phyloP scores from a whole-genome alignment of 2,888 invertebrate genomes.

The Stegana nigrithorax region DNA sequence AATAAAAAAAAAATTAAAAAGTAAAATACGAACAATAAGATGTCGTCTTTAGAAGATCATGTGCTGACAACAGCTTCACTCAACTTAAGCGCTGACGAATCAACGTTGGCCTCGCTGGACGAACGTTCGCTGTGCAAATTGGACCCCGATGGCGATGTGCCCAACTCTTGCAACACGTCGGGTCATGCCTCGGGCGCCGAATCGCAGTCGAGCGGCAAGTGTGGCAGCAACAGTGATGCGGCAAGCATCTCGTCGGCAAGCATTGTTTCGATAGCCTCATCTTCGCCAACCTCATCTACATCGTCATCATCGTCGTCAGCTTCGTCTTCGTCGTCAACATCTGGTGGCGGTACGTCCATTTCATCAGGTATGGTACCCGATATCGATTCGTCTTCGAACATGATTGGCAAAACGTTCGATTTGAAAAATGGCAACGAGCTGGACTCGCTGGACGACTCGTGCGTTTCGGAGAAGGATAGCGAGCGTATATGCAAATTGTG shows the following conservation, averaged over 20 bases:
- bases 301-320: slow-evolving; percentile 25
- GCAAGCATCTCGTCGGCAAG: slow-evolving; percentile 45
- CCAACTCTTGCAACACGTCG: slow-evolving; percentile 32
- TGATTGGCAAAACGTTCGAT: slow-evolving; percentile 55
- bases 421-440: slow-evolving; percentile 58
- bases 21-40: too few species aligned
- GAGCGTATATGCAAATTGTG: slow-evolving; percentile 76
- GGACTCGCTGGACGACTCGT: slow-evolving; percentile 67
- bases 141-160: slow-evolving; percentile 24
- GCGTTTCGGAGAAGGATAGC: slow-evolving; percentile 59
- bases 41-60: slow-evolving; percentile 8
- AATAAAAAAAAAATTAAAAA: not conserved
- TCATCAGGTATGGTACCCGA: slow-evolving; percentile 52
- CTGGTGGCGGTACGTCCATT: slow-evolving; percentile 24
- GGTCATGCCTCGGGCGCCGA: slow-evolving; percentile 34
- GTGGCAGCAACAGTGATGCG: slow-evolving; percentile 38
- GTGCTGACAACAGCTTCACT: slow-evolving; percentile 21
- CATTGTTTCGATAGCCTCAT: slow-evolving; percentile 43
- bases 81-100: not conserved
- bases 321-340: slow-evolving; percentile 31
- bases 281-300: slow-evolving; percentile 39
- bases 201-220: slow-evolving; percentile 26
- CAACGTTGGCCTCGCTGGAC: not conserved
- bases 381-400: slow-evolving; percentile 48
- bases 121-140: slow-evolving; percentile 31